phyloP scores from a whole-genome alignment of 2,888 invertebrate genomes.

The Dysmachus trigonus region DNA sequence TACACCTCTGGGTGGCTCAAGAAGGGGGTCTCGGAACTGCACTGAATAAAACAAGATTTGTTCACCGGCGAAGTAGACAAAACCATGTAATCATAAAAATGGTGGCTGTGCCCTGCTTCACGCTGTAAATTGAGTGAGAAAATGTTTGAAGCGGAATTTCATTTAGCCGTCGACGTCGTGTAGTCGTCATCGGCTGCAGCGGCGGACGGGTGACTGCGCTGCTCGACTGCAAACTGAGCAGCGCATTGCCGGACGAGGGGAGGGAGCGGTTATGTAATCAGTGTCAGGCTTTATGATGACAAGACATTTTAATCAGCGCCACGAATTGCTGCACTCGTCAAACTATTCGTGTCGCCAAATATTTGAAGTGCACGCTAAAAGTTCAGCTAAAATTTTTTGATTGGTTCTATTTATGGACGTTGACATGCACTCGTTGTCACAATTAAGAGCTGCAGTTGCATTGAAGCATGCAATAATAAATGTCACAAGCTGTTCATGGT shows the following conservation, averaged over 20 bases:
- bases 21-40: not conserved
- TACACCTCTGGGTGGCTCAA: not conserved
- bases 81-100: not conserved
- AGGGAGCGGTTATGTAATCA: not conserved
- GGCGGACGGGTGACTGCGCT: not conserved
- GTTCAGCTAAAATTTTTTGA: not conserved
- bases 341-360: constrained; percentile 29
- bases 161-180: not conserved
- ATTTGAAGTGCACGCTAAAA: constrained; percentile 2
- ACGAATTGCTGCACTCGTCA: not conserved
- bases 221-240: not conserved
- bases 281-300: constrained; percentile 23
- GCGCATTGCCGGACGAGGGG: not conserved
- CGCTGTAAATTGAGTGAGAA: constrained; percentile 38
- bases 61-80: constrained; percentile 27
- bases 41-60: constrained; percentile 28
- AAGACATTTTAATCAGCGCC: constrained; percentile 25
- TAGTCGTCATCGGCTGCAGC: too few species aligned
- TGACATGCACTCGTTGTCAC: not conserved
- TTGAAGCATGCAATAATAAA: not conserved
- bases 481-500: not conserved
- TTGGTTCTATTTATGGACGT: not conserved
- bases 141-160: constrained; percentile 32
- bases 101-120: constrained; percentile 18
- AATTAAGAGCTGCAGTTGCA: not conserved